These are phyloP conservation scores for Porites australiensis DNA, from an alignment of 64 coral and sea anemone species.

Conservation along the genomic window DNA sequence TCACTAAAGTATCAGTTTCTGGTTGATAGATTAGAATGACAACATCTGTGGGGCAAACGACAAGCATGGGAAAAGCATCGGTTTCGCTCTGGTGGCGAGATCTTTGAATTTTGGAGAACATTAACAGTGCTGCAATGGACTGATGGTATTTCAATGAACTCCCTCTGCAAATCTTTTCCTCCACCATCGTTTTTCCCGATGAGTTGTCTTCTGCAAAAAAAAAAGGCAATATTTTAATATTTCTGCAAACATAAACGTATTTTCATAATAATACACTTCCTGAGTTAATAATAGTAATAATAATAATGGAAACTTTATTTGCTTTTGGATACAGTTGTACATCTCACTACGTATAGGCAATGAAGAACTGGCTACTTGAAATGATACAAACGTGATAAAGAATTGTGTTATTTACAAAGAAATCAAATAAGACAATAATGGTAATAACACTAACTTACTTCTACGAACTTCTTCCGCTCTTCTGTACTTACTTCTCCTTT, in stretches of 20 bases:
- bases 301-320: constrained; percentile 16
- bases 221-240: constrained; percentile 3
- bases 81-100: background rate
- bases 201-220: background rate
- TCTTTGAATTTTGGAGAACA: constrained; percentile 12
- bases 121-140: background rate
- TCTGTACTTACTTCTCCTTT: too few relatives aligned
- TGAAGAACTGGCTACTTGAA: constrained; percentile 7
- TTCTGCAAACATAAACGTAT: constrained; percentile 11
- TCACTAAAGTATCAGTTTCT: constrained; percentile 3
- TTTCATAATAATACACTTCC: constrained; percentile 1
- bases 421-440: background rate
- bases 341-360: constrained; percentile 11
- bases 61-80: constrained; percentile 14
- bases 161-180: background rate
- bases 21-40: constrained; percentile 10
- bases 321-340: constrained; percentile 2
- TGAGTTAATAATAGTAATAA: constrained; percentile 11
- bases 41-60: background rate
- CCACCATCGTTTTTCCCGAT: background rate
- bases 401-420: constrained; percentile 9
- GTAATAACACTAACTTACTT: too few relatives aligned
- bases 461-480: too few relatives aligned
- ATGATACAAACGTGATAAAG: background rate
- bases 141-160: background rate